Percentiles rank a stretch among this genome's conserved stretches.
Evolutionary conservation across 1,140 invertebrate genomes (phyloP).

Genomic region (Ceratitis capitata): DNA sequence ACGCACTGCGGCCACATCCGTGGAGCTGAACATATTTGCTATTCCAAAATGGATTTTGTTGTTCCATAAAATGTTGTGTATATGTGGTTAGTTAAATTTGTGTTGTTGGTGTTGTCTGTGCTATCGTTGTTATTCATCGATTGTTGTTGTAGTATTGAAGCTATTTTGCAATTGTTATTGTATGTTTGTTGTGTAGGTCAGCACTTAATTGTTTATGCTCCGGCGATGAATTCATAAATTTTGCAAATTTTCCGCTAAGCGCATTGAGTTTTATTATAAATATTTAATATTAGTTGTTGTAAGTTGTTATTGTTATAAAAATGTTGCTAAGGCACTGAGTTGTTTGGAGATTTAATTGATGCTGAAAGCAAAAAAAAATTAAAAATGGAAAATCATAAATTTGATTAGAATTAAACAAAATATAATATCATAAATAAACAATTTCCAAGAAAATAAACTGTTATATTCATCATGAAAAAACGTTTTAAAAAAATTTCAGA

Average conservation of each 20-base stretch:
- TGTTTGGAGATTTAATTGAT: background rate
- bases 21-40: slow-evolving; percentile 59
- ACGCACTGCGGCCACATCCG: slow-evolving; percentile 62
- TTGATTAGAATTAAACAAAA: too few relatives aligned
- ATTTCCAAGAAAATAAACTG: too few relatives aligned
- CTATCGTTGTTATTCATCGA: too few relatives aligned
- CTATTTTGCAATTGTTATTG: too few relatives aligned
- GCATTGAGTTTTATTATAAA: background rate
- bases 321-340: background rate
- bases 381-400: too few relatives aligned
- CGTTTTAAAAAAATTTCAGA: too few relatives aligned
- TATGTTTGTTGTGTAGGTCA: background rate
- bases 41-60: background rate
- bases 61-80: slow-evolving; percentile 21
- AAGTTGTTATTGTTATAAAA: background rate
- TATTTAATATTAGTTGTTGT: background rate
- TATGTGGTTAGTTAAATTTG: background rate
- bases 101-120: too few relatives aligned
- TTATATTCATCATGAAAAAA: too few relatives aligned
- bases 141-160: slow-evolving; percentile 10
- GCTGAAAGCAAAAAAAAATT: background rate
- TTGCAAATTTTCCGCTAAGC: background rate
- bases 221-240: background rate
- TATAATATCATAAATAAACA: too few relatives aligned
- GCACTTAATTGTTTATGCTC: background rate